Evolutionary conservation across 2,888 invertebrate species (phyloP).

Genomic region (Bhutanitis thaidina): DNA sequence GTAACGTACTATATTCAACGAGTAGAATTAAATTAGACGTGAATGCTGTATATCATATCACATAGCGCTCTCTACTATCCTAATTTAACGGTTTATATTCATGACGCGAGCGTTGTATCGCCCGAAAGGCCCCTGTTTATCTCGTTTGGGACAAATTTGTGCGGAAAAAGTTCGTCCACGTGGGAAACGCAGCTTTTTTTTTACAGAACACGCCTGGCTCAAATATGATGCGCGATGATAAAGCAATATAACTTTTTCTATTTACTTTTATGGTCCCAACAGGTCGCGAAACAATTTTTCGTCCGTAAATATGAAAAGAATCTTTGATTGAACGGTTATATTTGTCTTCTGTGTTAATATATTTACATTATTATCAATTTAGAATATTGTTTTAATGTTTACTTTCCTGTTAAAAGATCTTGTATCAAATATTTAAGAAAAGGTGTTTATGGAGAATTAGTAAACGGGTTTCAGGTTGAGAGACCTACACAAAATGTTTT

Average conservation of each 20-base stretch:
- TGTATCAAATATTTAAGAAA: too few species aligned
- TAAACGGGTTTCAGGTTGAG: too few species aligned
- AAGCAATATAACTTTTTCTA: conserved; percentile 20
- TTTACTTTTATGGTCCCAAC: conserved; percentile 5
- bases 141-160: conserved; percentile 60
- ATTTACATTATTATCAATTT: too few species aligned
- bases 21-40: conserved; percentile 66
- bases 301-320: too few species aligned
- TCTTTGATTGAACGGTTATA: too few species aligned
- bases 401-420: too few species aligned
- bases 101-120: conserved; percentile 55
- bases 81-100: conserved; percentile 77
- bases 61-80: conserved; percentile 38
- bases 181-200: conserved; percentile 30
- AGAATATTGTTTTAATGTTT: too few species aligned
- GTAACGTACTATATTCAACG: conserved; percentile 42
- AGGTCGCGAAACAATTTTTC: neutral
- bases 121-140: conserved; percentile 57
- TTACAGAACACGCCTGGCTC: conserved; percentile 17
- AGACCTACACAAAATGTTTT: too few species aligned
- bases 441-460: too few species aligned
- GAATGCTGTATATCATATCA: conserved; percentile 62
- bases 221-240: conserved; percentile 12
- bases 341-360: too few species aligned
- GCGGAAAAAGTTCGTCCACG: conserved; percentile 49